phyloP scores from a whole-genome alignment of 2,888 invertebrate genomes.

The Rhaphigaster nebulosa region DNA sequence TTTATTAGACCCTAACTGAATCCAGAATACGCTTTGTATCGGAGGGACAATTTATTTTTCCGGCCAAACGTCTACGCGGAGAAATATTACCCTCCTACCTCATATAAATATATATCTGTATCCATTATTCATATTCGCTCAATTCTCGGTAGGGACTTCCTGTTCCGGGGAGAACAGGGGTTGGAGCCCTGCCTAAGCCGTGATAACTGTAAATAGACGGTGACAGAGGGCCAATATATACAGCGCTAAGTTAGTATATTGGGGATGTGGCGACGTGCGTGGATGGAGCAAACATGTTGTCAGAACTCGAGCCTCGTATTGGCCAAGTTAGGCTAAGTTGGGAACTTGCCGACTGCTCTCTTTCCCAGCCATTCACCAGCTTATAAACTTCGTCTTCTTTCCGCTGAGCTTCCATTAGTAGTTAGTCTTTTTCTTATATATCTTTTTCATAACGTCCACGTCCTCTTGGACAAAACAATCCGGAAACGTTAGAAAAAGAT shows the following conservation, averaged over 20 bases:
- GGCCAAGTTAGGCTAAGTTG: slow-evolving; percentile 43
- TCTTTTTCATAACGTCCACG: slow-evolving; percentile 21
- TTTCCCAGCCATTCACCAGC: slow-evolving; percentile 20
- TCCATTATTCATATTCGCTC: slow-evolving; percentile 43
- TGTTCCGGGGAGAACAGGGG: neutral
- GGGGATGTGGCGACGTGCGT: slow-evolving; percentile 4
- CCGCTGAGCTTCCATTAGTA: slow-evolving; percentile 17
- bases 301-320: neutral
- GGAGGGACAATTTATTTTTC: neutral
- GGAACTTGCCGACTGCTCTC: neutral
- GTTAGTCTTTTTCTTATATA: slow-evolving; percentile 28
- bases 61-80: neutral
- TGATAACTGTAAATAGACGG: slow-evolving; percentile 35
- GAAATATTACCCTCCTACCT: neutral
- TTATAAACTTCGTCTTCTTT: slow-evolving; percentile 27
- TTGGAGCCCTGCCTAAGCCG: neutral
- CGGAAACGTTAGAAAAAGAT: slow-evolving; percentile 18
- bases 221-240: slow-evolving; percentile 40
- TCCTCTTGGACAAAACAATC: slow-evolving; percentile 2
- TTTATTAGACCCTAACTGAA: slow-evolving; percentile 33
- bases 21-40: slow-evolving; percentile 12
- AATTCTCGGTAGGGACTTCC: slow-evolving; percentile 27
- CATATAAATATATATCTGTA: slow-evolving; percentile 38
- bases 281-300: slow-evolving; percentile 39
- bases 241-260: slow-evolving; percentile 43